Base-by-base conservation (phyloP, 2,113 vertebrate genomes). In the Sprattus sprattus region DNA sequence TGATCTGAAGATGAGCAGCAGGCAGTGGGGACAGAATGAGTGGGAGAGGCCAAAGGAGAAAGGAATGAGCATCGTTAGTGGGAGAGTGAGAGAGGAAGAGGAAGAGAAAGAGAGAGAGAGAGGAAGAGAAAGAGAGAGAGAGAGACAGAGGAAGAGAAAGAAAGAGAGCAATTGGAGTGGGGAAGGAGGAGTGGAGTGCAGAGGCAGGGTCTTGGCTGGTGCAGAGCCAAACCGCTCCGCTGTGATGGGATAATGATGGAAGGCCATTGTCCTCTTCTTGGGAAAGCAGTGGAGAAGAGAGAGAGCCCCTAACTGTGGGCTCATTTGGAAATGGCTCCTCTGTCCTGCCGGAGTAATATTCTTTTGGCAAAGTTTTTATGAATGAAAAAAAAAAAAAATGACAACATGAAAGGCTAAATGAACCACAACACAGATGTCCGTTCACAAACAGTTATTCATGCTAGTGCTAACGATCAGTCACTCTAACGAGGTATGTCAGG, bases 231-330 rank as follows among this genome's bases (percentile, higher is more conserved):
- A 0, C 10, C 75, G 84, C 85, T 84, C 52, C 39, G 13, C 83
- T 83, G 86, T 49, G 54, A 32, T 88, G 16, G 20, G 71, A 71
- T 89, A 85, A 86, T 86, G 86, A 87, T 82, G 83, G 80, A 86
- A 32, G 6, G 83, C 54, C 84, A 85, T 88, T 86, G 81, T 89
- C 52, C 81, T 86, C 81, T 60, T 75, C 83, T 85, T 86, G 83
- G 86, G 86, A 86, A 88, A 86, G 32, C 3, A 64, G 85, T 8
- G 82, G 81, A 47, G 67, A n/a, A n/a, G 39, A 39, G 39, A 54
- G 16, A 54, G 32, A 83, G 50, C 32, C 32, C 13, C 50, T 54
- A 9, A 44, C 49, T 83, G 85, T 16, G 78, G 67, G 67, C 50
- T 86, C 84, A 67, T 86, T 84, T 78, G 78, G 50, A 75, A 75